These are phyloP conservation scores for Prunella fulvescens DNA, from an alignment of 2,113 vertebrate genomes.

Conservation along the genomic window DNA sequence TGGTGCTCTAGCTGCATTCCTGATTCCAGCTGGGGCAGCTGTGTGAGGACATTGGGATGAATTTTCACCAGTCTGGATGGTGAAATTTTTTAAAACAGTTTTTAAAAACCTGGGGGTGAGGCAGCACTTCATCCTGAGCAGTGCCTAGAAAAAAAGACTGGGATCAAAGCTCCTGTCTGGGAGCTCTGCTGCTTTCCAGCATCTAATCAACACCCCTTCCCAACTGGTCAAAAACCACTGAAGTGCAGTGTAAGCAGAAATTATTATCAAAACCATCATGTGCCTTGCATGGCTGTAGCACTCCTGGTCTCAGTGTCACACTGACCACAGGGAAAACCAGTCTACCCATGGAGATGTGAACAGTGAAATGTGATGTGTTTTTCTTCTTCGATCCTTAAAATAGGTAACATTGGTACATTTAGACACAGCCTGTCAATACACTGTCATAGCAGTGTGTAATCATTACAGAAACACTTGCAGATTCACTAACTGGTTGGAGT, in stretches of 20 bases:
- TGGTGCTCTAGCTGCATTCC: rapidly evolving
- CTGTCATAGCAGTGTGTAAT: not conserved
- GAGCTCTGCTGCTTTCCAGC: not conserved
- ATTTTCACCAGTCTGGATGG: not conserved
- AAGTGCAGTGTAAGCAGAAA: not conserved
- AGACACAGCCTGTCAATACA: not conserved
- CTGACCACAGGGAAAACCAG: not conserved
- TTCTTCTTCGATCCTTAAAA: rapidly evolving
- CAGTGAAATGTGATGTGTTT: not conserved
- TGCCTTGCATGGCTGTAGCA: not conserved
- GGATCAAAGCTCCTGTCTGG: not conserved
- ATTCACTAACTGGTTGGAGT: not conserved
- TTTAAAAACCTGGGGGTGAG: not conserved
- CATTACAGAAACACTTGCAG: not conserved
- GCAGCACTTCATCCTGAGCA: not conserved
- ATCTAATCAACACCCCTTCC: not conserved
- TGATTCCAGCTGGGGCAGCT: not conserved
- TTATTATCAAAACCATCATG: not conserved
- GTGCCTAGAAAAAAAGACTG: not conserved
- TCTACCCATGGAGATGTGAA: not conserved
- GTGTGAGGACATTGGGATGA: not conserved
- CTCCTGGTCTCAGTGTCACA: not conserved
- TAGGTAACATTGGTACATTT: not conserved
- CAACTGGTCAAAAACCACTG: not conserved
- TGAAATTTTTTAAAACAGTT: not conserved